Evolutionary conservation across 2,113 vertebrate species (phyloP).

Genomic region (Psilopsiagon aymara): DNA sequence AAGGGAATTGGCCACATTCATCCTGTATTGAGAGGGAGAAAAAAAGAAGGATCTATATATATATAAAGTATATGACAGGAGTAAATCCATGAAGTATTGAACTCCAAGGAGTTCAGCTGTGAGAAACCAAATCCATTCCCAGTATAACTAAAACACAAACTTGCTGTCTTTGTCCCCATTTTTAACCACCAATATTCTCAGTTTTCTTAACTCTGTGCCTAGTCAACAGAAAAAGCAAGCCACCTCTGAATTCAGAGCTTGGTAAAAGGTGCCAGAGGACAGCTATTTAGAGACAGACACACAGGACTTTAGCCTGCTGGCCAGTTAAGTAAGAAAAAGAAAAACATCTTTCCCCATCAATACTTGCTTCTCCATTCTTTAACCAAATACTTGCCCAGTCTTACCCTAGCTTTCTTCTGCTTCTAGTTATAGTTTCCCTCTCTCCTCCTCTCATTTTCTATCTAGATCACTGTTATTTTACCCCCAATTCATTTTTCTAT

Average conservation of each 20-base stretch:
- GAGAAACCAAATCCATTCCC: neutral
- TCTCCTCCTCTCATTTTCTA: neutral
- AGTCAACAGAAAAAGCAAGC: neutral
- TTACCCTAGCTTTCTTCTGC: neutral
- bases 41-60: neutral
- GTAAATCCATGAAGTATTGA: neutral
- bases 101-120: neutral
- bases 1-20: slow-evolving; percentile 88
- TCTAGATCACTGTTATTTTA: neutral
- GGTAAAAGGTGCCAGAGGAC: neutral
- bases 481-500: neutral
- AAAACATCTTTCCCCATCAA: neutral
- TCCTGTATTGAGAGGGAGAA: slow-evolving; percentile 74
- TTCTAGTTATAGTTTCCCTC: neutral
- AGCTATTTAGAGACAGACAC: neutral
- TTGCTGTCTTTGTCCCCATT: neutral
- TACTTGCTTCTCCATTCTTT: neutral
- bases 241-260: neutral
- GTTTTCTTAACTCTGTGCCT: neutral
- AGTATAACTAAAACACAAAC: neutral
- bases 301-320: neutral
- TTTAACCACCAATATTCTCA: neutral
- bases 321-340: neutral
- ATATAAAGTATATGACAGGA: neutral
- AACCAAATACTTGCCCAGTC: neutral